Percentiles rank a stretch among this genome's conserved stretches.
Conservation (phyloP, 2,113 vertebrate genomes). For the Rhinoptilus africanus region DNA sequence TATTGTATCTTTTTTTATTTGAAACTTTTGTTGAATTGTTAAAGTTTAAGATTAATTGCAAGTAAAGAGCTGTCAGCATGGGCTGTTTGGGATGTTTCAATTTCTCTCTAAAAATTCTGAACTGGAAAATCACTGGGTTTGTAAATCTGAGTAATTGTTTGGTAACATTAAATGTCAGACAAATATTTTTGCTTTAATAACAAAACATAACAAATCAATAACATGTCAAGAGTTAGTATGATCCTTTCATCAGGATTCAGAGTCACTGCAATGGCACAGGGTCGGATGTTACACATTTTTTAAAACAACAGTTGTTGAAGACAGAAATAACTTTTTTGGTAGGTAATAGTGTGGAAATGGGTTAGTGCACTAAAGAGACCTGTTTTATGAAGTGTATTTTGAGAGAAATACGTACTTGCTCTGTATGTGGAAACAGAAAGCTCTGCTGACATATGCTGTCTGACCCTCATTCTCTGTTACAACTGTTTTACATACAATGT, state of each 20-base stretch:
- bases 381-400: not conserved
- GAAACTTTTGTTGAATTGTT: not conserved
- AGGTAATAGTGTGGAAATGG: not conserved
- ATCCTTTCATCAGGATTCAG: not conserved
- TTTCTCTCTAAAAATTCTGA: not conserved
- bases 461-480: slow-evolving; percentile 4
- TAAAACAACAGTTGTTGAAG: not conserved
- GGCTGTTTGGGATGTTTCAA: not conserved
- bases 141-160: not conserved
- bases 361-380: not conserved
- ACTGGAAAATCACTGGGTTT: not conserved
- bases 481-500: slow-evolving; percentile 53
- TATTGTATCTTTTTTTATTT: slow-evolving; percentile 54
- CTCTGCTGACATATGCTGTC: not conserved
- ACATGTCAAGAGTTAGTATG: not conserved
- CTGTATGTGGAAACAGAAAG: slow-evolving; percentile 8
- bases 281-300: slow-evolving; percentile 8
- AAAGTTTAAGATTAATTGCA: not conserved
- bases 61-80: not conserved
- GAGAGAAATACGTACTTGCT: not conserved
- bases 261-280: not conserved
- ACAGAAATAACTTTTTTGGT: slow-evolving; percentile 3
- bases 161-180: not conserved
- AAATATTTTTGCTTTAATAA: not conserved
- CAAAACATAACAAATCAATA: not conserved